Conservation (phyloP, 2,113 vertebrate genomes). For the Hemiprocne comata region DNA sequence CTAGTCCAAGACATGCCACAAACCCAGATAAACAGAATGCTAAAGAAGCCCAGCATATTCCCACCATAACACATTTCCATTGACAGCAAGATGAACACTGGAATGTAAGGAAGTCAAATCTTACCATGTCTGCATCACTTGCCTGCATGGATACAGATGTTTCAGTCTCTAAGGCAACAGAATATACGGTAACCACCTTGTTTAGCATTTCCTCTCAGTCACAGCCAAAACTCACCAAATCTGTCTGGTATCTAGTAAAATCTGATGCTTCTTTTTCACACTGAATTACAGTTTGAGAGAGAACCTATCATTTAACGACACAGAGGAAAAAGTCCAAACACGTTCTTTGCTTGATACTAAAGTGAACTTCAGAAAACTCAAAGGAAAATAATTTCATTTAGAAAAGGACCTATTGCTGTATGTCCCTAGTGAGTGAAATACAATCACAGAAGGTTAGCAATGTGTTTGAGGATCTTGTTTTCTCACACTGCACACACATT, state of each 20-base stretch:
- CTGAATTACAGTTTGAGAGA: background rate
- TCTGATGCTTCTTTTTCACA: background rate
- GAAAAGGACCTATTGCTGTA: background rate
- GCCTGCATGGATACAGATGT: conserved; percentile 76
- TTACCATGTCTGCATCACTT: conserved; percentile 76
- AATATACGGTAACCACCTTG: conserved; percentile 67
- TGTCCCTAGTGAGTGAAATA: background rate
- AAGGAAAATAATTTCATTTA: background rate
- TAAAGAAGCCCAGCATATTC: conserved; percentile 59
- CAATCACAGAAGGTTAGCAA: background rate
- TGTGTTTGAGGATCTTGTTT: background rate
- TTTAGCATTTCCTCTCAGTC: conserved; percentile 51
- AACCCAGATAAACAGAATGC: conserved; percentile 48
- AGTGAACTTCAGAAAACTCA: conserved; percentile 5
- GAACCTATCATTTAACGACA: background rate
- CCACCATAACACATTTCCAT: conserved; percentile 63
- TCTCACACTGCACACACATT: background rate
- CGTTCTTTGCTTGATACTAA: background rate
- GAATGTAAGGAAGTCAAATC: conserved; percentile 72
- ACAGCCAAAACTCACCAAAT: conserved; percentile 44
- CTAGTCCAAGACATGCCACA: conserved; percentile 41
- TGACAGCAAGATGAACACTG: conserved; percentile 69
- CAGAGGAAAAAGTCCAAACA: background rate
- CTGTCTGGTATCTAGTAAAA: background rate
- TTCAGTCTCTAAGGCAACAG: conserved; percentile 76